These are phyloP conservation scores for Entelurus aequoreus DNA, from an alignment of 2,113 vertebrate species.

Conservation along the genomic window DNA sequence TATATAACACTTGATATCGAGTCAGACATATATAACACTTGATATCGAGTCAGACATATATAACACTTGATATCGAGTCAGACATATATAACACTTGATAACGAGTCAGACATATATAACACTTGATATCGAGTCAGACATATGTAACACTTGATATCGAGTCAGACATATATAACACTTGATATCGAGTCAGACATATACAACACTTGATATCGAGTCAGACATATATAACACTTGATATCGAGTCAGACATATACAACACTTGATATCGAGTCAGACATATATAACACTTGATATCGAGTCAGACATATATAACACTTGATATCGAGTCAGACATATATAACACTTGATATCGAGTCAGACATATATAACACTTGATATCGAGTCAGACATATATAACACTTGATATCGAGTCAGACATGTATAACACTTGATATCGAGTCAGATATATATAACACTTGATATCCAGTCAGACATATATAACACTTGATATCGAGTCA, in stretches of 20 bases:
- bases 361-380: too few species aligned
- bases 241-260: too few species aligned
- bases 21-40: background rate
- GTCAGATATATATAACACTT: background rate
- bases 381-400: background rate
- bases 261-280: conserved; percentile 1
- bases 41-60: too few species aligned
- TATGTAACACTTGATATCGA: background rate
- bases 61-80: conserved; percentile 1
- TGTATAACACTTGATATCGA: conserved; percentile 8
- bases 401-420: too few species aligned
- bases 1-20: conserved; percentile 8
- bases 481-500: conserved; percentile 1
- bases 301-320: too few species aligned
- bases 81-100: background rate
- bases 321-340: background rate
- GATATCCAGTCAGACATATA: too few species aligned
- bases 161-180: background rate
- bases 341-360: too few species aligned
- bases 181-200: too few species aligned
- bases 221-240: background rate
- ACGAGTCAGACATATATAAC: too few species aligned
- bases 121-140: conserved; percentile 1
- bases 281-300: background rate
- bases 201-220: conserved; percentile 1